Evolutionary conservation across 1,140 invertebrate genomes (phyloP), one percentile per base, ranked within the genome.

Genomic region (Phocides pigmalion): DNA sequence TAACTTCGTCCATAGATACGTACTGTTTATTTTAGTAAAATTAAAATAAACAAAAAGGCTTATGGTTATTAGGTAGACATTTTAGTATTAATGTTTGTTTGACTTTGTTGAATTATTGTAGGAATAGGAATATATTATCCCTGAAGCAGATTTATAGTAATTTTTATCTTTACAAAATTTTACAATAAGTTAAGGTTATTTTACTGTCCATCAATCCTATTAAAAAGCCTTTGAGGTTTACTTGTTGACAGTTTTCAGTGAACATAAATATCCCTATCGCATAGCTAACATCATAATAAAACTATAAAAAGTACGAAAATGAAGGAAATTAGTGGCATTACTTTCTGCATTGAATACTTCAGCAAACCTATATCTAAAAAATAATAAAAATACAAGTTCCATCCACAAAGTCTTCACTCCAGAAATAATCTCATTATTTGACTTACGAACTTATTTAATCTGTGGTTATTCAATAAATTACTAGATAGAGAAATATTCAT

Each of bases 401-500:
- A 17, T 15, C 61, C 28, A 37, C 49, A 58, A 44, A 25, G 39
- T 44, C 53, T 54, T 32, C 64, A 39, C 54, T 46, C 56, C 64
- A 32, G 28, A 62, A 61, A 61, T 51, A 61, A 58, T 58, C 53
- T 58, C 41, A 58, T 44, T 44, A 58, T 44, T 58, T 58, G 53
- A 58, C 53, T 44, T 58, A 58, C 53, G 53, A 42, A 56, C 53
- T 44, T 58, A 58, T 44, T 22, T 25, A 20, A 58, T 28, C 20
- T 41, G 39, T 44, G 53, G 39, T 58, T 58, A 58, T 58, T 58
- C 20, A 58, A 54, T 54, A 19, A n/a, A 58, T 65, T 62, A 50
- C 46, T 62, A 58, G 25, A 61, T 62, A 64, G 58, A 62, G 62
- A 42, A 51, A 63, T 56, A 50, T 59, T 53, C 49, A 41, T 68